Conservation (phyloP, 2,888 invertebrate genomes). For the Anoplius nigerrimus region DNA sequence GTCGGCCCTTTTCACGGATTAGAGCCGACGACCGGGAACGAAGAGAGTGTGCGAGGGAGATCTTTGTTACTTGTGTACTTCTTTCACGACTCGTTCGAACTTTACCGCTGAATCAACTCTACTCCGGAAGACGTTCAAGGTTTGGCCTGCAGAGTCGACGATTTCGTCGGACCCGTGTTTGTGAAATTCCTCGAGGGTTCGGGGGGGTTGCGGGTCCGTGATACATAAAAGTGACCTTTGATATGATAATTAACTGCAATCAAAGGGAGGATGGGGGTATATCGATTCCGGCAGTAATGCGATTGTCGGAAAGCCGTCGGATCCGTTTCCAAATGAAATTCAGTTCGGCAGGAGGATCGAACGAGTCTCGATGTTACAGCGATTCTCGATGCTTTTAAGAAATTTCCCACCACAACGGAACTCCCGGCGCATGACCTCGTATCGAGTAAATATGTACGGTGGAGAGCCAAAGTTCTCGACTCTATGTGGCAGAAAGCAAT, state of each 20-base stretch:
- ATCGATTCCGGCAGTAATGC: slow-evolving; percentile 22
- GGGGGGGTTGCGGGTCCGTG: not conserved
- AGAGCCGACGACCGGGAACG: slow-evolving; percentile 35
- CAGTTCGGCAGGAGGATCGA: too few species aligned
- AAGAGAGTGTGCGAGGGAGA: slow-evolving; percentile 11
- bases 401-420: too few species aligned
- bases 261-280: slow-evolving; percentile 20
- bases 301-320: slow-evolving; percentile 25
- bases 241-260: not conserved
- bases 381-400: not conserved
- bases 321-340: slow-evolving; percentile 17
- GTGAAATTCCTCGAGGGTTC: slow-evolving; percentile 18
- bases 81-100: slow-evolving; percentile 47
- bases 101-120: slow-evolving; percentile 49
- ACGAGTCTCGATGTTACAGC: not conserved
- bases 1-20: slow-evolving; percentile 42
- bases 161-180: slow-evolving; percentile 31
- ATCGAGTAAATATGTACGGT: too few species aligned
- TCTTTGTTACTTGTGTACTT: slow-evolving; percentile 45
- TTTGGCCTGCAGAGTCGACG: slow-evolving; percentile 37
- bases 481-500: too few species aligned
- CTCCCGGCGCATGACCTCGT: too few species aligned
- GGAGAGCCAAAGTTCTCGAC: too few species aligned
- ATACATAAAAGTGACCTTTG: slow-evolving; percentile 34
- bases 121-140: slow-evolving; percentile 44